phyloP scores from a whole-genome alignment of 2,797 vertebrate genomes.

The Pogonophryne albipinna region DNA sequence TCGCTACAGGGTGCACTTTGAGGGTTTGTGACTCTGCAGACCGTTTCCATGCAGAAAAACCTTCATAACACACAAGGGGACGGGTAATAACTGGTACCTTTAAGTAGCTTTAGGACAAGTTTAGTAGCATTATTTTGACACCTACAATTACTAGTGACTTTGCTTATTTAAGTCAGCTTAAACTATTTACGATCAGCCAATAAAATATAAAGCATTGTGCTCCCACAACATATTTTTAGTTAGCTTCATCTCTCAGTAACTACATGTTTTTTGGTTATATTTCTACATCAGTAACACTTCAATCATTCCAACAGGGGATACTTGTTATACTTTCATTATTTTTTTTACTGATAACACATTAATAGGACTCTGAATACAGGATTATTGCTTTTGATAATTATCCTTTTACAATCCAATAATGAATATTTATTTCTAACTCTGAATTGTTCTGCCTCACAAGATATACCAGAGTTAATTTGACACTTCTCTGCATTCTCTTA shows the following conservation, averaged over 20 bases:
- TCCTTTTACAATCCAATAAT: neutral
- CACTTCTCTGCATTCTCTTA: neutral
- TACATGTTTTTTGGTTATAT: neutral
- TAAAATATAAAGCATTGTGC: neutral
- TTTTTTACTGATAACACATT: too few relatives aligned
- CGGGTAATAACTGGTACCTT: too few relatives aligned
- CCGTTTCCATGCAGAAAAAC: too few relatives aligned
- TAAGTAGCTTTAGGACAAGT: too few relatives aligned
- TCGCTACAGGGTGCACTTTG: too few relatives aligned
- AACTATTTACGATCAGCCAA: accelerated
- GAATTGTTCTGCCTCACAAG: neutral
- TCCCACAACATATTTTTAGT: too few relatives aligned
- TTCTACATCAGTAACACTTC: neutral
- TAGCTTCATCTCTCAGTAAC: neutral
- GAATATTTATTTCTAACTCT: neutral
- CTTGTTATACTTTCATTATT: too few relatives aligned
- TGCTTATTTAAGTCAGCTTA: neutral
- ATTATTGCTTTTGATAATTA: too few relatives aligned
- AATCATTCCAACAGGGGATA: neutral
- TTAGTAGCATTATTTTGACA: neutral
- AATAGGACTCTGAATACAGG: too few relatives aligned
- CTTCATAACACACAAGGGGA: too few relatives aligned
- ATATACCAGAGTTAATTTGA: neutral
- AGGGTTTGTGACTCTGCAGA: too few relatives aligned
- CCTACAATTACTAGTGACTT: too few relatives aligned